A percentile compares a stretch with the other conserved stretches of the same genome.
These are phyloP conservation scores for Thermophis baileyi DNA, from an alignment of 2,113 vertebrate genomes.

Conservation along the genomic window DNA sequence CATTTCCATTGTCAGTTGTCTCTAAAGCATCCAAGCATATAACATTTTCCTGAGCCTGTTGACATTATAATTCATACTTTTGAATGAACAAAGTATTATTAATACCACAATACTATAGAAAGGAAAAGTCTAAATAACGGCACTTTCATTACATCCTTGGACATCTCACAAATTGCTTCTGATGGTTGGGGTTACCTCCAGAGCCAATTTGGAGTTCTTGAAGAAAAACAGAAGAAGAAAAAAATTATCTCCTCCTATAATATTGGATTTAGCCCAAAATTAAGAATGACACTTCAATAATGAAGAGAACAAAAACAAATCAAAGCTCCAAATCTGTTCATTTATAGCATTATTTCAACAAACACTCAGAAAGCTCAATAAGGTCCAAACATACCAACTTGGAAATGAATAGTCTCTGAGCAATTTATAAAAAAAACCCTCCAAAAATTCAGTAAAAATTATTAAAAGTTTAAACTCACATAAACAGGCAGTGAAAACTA, in stretches of 20 bases:
- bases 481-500: neutral
- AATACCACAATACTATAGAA: neutral
- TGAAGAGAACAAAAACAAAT: neutral
- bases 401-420: neutral
- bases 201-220: neutral
- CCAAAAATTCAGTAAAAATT: neutral
- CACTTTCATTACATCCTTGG: neutral
- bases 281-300: conserved; percentile 12
- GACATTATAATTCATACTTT: conserved; percentile 38
- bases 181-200: neutral
- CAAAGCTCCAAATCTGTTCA: neutral
- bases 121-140: neutral
- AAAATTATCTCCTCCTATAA: neutral
- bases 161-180: neutral
- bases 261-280: neutral
- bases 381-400: neutral
- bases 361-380: neutral
- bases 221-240: neutral
- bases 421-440: neutral
- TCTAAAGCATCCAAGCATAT: conserved; percentile 78
- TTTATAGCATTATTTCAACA: neutral
- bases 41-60: conserved; percentile 74
- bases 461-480: neutral
- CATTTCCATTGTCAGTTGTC: conserved; percentile 65
- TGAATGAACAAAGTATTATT: conserved; percentile 27